These are phyloP conservation scores for Leptopilina myrica DNA, from an alignment of 2,888 invertebrate genomes.

Conservation along the genomic window DNA sequence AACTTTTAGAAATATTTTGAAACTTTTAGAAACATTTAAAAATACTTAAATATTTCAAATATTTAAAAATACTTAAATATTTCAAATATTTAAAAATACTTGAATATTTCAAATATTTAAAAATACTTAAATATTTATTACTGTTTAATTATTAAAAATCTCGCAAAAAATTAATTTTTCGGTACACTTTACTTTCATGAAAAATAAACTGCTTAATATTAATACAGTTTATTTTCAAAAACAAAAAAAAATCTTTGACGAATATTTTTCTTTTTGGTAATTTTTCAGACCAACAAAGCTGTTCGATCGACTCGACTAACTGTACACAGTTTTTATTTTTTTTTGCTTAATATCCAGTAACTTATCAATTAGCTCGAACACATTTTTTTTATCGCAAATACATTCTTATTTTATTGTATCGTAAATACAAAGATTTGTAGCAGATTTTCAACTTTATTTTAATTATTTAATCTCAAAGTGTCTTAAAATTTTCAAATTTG, in stretches of 20 bases:
- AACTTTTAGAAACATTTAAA: too few relatives aligned
- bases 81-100: too few relatives aligned
- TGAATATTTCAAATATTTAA: too few relatives aligned
- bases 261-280: not conserved
- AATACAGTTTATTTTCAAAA: too few relatives aligned
- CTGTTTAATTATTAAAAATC: too few relatives aligned
- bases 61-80: too few relatives aligned
- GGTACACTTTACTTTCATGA: too few relatives aligned
- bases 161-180: too few relatives aligned
- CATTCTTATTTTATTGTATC: conserved; percentile 5
- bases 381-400: conserved; percentile 35
- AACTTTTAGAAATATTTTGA: too few relatives aligned
- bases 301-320: conserved; percentile 8
- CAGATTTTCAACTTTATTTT: conserved; percentile 19
- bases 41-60: too few relatives aligned
- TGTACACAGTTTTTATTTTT: conserved; percentile 19
- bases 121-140: too few relatives aligned
- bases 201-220: too few relatives aligned
- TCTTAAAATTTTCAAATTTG: conserved; percentile 18
- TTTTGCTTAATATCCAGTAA: conserved; percentile 6
- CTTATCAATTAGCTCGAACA: conserved; percentile 37
- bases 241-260: not conserved
- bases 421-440: conserved; percentile 9
- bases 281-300: not conserved
- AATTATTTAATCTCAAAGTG: not conserved